Evolutionary conservation across 2,113 vertebrate genomes (phyloP).

Genomic region (Galbula dea): DNA sequence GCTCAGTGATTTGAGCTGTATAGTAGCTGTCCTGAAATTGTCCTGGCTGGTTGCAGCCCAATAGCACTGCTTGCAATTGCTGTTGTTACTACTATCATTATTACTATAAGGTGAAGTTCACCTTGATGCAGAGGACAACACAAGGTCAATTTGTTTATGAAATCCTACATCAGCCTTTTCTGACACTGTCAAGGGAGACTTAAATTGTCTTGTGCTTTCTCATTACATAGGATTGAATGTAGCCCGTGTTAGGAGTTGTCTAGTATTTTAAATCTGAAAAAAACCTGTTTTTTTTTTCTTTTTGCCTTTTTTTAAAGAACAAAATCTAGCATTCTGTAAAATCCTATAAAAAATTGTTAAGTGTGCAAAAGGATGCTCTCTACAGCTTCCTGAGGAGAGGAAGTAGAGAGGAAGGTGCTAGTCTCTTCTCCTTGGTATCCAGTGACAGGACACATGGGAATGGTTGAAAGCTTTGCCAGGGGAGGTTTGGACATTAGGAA

Average conservation of each 20-base stretch:
- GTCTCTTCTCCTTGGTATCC: neutral
- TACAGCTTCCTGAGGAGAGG: neutral
- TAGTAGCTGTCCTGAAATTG: slow-evolving; percentile 21
- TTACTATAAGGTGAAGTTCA: neutral
- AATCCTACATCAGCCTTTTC: neutral
- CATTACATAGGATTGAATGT: neutral
- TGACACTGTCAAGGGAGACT: neutral
- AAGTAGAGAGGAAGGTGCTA: neutral
- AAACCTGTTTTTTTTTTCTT: neutral
- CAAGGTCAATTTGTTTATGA: slow-evolving; percentile 20
- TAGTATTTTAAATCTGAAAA: neutral
- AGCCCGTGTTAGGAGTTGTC: neutral
- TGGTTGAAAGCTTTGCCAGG: neutral
- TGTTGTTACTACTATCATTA: neutral
- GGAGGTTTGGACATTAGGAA: neutral
- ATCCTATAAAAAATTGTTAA: neutral
- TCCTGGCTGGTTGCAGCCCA: neutral
- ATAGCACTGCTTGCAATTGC: neutral
- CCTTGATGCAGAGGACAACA: neutral
- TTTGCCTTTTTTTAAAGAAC: neutral
- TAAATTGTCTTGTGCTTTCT: neutral
- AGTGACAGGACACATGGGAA: fast-evolving
- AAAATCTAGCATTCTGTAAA: neutral
- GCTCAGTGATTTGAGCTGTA: slow-evolving; percentile 18
- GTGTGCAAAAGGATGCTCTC: neutral